Evolutionary conservation across 23 tunicate genomes (phyloP).

Genomic region (Botrylloides violaceus): DNA sequence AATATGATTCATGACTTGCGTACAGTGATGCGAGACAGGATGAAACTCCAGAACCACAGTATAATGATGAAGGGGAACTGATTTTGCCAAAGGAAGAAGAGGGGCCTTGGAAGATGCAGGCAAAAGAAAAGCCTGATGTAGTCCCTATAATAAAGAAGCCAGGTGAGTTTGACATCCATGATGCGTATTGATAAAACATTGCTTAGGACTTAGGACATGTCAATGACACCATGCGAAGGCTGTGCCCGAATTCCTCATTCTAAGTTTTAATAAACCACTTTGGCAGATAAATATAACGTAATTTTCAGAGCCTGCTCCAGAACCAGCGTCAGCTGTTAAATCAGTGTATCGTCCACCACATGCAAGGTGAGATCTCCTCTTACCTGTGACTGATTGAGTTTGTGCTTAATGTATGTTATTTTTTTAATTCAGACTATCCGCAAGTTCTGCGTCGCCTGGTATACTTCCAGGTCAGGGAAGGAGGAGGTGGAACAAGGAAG

Average conservation of each 20-base stretch:
- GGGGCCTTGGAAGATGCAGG: slow-evolving; percentile 68
- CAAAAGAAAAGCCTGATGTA: slow-evolving; percentile 1
- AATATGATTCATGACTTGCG: neutral
- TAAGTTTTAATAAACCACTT: no score
- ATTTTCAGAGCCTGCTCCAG: slow-evolving; percentile 16
- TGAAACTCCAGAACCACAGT: slow-evolving; percentile 42
- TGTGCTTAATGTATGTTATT: neutral
- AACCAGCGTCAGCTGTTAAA: slow-evolving; percentile 21
- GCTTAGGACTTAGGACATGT: neutral
- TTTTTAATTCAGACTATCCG: slow-evolving; percentile 4
- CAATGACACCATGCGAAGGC: no score
- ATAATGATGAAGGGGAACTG: slow-evolving; percentile 78
- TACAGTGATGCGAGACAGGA: slow-evolving; percentile 4
- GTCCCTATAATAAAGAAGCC: neutral
- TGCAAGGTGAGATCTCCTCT: slow-evolving; percentile 44
- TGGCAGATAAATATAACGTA: no score
- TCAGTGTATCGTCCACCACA: slow-evolving; percentile 79
- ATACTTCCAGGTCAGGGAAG: slow-evolving; percentile 17
- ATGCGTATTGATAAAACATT: neutral
- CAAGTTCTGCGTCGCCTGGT: slow-evolving; percentile 11
- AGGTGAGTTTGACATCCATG: neutral
- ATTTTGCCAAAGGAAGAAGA: slow-evolving; percentile 67
- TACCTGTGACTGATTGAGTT: neutral
- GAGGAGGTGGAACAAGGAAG: slow-evolving; percentile 47
- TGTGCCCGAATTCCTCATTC: no score